Evolutionary conservation across 2,888 invertebrate species (phyloP).

Genomic region (Abrostola tripartita): DNA sequence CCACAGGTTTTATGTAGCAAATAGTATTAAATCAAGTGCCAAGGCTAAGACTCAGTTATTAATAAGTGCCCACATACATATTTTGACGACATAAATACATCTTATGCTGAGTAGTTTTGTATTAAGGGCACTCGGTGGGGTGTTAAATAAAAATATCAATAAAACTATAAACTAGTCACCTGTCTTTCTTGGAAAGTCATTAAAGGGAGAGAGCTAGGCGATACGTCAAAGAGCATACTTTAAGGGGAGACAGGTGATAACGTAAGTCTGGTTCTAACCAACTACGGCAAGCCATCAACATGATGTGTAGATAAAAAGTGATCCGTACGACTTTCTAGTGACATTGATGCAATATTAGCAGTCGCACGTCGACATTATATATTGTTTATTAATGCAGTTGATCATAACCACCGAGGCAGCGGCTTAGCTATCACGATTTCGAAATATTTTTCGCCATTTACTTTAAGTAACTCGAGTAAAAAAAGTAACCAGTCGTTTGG

Average conservation of each 20-base stretch:
- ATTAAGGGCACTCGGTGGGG: constrained; percentile 6
- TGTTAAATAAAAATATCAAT: constrained; percentile 27
- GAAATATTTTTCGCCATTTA: constrained; percentile 44
- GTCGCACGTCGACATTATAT: constrained; percentile 30
- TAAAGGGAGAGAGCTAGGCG: constrained; percentile 78
- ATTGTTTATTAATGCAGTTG: constrained; percentile 42
- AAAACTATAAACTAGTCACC: constrained; percentile 32
- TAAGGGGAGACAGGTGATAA: constrained; percentile 77
- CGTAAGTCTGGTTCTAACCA: constrained; percentile 67
- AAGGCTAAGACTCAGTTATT: constrained; percentile 57
- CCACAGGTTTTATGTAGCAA: constrained; percentile 49
- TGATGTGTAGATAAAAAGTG: constrained; percentile 72
- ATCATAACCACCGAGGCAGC: constrained; percentile 33
- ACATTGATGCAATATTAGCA: constrained; percentile 64
- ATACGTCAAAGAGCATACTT: constrained; percentile 61
- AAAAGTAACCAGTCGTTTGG: constrained; percentile 33
- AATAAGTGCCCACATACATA: constrained; percentile 26
- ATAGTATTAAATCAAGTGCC: constrained; percentile 57
- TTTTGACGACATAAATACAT: constrained; percentile 31
- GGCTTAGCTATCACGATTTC: constrained; percentile 44
- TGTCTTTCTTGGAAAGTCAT: constrained; percentile 67
- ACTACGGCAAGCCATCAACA: constrained; percentile 53
- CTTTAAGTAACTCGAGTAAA: constrained; percentile 25
- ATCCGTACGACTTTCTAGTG: constrained; percentile 77
- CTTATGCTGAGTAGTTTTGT: background rate